Base-by-base conservation (phyloP, 1,140 invertebrate species). In the Lordiphosa mommai region DNA sequence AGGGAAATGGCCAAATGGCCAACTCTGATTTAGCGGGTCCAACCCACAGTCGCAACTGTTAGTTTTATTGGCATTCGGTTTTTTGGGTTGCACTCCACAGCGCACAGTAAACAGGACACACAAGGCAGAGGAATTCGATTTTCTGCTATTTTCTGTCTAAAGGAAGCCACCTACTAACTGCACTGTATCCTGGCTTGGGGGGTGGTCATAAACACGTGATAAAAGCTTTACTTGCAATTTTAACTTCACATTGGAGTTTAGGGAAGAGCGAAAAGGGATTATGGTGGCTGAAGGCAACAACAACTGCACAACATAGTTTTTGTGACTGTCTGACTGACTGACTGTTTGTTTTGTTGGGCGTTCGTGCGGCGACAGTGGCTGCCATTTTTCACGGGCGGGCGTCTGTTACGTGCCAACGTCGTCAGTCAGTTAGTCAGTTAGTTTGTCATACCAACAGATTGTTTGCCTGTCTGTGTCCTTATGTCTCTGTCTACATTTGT, bases 171-270 rank as follows among this genome's bases (percentile, higher is more conserved):
- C 74, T 76, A 82, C 76, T 80, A 82, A 82, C 74, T 33, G 20
- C 51, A 37, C 34, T 6, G 46, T 30, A 30, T 32, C 23, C 20
- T 8, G 38, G 27, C 17, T 40, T 32, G 10, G 16, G 29, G 9
- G n/a, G 23, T 37, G 56, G 40, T 53, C 55, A 68, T 80, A 72
- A 82, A 73, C 77, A 80, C 77, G 76, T 80, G 77, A 76, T 84
- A 82, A 82, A 80, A 71, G 77, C 76, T 60, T 82, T 82, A 68
- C 77, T 84, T 63, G 66, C 77, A 76, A 84, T 80, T 80, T 82
- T 68, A 80, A 72, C 77, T 82, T 71, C 60, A 61, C 46, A 49
- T 52, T 20, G 53, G 55, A 67, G 50, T 58, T 59, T 57, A 27
- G 58, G 37, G 56, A 38, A 44, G 43, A 53, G 32, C 71, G 56